Percentiles rank a stretch among this genome's conserved stretches.
Conservation (phyloP, 2,888 invertebrate genomes). For the Lithophane socia region DNA sequence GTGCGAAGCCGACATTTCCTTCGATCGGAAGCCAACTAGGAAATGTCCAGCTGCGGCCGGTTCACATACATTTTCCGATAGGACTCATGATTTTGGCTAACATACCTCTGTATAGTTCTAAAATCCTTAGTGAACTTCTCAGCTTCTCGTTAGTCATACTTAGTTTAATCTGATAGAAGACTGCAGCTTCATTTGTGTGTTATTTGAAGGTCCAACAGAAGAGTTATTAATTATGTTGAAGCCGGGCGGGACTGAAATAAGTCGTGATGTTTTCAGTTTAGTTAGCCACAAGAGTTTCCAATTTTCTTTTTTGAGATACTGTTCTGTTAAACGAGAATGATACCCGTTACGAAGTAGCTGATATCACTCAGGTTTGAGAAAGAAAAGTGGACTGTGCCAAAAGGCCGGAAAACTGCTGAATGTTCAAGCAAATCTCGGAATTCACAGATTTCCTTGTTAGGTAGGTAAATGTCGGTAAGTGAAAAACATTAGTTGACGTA, state of each 20-base stretch:
- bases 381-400: neutral
- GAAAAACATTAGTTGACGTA: slow-evolving; percentile 43
- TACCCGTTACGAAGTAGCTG: neutral
- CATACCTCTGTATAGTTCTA: neutral
- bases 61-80: neutral
- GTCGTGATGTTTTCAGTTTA: neutral
- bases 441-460: slow-evolving; percentile 19
- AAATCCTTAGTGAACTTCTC: neutral
- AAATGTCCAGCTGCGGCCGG: neutral
- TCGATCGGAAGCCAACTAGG: neutral
- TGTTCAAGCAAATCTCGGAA: slow-evolving; percentile 6
- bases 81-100: neutral
- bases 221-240: neutral
- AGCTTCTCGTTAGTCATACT: neutral
- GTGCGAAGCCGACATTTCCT: neutral
- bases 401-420: neutral
- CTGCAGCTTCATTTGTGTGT: neutral
- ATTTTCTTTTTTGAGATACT: neutral
- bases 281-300: neutral
- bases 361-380: too few relatives aligned
- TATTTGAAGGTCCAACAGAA: neutral
- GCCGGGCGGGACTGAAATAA: neutral
- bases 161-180: neutral
- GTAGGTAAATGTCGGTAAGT: slow-evolving; percentile 17
- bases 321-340: neutral